Base-by-base conservation (phyloP, 1,140 invertebrate genomes). In the Aphaenogaster ashmeadi region DNA sequence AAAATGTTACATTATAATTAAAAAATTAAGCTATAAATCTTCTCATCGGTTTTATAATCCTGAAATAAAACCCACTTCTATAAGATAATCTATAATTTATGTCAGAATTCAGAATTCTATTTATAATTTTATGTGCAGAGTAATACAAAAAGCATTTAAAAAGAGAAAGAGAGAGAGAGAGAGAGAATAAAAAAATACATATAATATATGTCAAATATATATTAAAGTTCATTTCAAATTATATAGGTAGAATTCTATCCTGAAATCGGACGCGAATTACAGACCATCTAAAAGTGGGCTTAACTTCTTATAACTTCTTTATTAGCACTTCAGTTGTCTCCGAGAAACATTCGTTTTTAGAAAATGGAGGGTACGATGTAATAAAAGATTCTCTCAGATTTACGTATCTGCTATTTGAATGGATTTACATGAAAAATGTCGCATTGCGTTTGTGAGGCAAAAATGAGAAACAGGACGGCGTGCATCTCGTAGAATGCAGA, bases 371-470 rank as follows among this genome's bases (percentile, higher is more conserved):
- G 15, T 7, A 13, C 47, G 15, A 3, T 13, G 58, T 36, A 66
- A 79, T 66, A 21, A 36, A 50, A 66, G 18, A 66, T 54, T 62
- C n/a, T n/a, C 41, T 50, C 18, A n/a, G 21, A 27, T 1, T 9
- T 9, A 33, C 11, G 6, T 15, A 18, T 66, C 21, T 54, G 8
- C 54, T 50, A 58, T 41, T 21, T 67, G n/a, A 15, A 38, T 38
- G 27, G n/a, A 86, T 80, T 81, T 80, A 52, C 38, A 13, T 67
- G 64, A 44, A 69, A 50, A 77, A 79, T 54, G 13, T 79, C 50
- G 38, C 36, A 38, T 44, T 52, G 74, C 80, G 27, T 52, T 54
- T 36, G 21, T 6, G 5, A 13, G 36, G 13, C 27, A 64, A 52
- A 27, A 66, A 64, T 78, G 38, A 79, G 36, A 67, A 79, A 54